Evolutionary conservation across 2,888 invertebrate genomes (phyloP).

Genomic region (Gastrophysa polygoni): DNA sequence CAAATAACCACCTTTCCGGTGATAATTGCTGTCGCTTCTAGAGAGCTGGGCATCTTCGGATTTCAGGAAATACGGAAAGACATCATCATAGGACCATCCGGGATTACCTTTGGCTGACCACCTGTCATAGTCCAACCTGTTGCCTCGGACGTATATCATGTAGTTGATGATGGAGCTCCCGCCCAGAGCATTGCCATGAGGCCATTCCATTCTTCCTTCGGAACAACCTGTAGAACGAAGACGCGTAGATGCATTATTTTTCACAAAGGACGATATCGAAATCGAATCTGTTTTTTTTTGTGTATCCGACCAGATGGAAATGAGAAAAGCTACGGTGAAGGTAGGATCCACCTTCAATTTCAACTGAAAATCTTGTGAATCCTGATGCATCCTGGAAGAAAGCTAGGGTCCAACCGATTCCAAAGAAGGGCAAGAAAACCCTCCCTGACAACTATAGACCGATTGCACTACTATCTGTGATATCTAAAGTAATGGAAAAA

Average conservation of each 20-base stretch:
- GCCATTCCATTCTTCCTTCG: slow-evolving; percentile 57
- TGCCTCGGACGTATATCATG: slow-evolving; percentile 67
- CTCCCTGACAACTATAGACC: too few relatives aligned
- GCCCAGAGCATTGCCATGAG: slow-evolving; percentile 65
- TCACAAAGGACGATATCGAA: too few relatives aligned
- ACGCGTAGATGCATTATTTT: background rate
- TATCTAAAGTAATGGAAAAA: too few relatives aligned
- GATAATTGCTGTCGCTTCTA: slow-evolving; percentile 48
- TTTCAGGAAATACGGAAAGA: slow-evolving; percentile 58
- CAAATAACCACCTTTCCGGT: slow-evolving; percentile 56
- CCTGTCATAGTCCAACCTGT: slow-evolving; percentile 72
- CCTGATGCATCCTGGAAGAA: too few relatives aligned
- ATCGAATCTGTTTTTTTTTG: too few relatives aligned
- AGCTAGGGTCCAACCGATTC: too few relatives aligned
- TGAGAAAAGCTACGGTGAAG: too few relatives aligned
- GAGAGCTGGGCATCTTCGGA: slow-evolving; percentile 51
- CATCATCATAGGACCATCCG: slow-evolving; percentile 62
- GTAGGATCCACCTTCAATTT: too few relatives aligned
- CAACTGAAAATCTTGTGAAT: too few relatives aligned
- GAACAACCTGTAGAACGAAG: slow-evolving; percentile 44
- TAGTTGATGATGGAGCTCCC: slow-evolving; percentile 57
- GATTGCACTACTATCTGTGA: too few relatives aligned
- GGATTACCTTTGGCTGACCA: slow-evolving; percentile 64
- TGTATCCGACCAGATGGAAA: too few relatives aligned
- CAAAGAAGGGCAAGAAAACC: too few relatives aligned